These are phyloP conservation scores for Anniella stebbinsi DNA, from an alignment of 2,797 vertebrate genomes.

Conservation along the genomic window DNA sequence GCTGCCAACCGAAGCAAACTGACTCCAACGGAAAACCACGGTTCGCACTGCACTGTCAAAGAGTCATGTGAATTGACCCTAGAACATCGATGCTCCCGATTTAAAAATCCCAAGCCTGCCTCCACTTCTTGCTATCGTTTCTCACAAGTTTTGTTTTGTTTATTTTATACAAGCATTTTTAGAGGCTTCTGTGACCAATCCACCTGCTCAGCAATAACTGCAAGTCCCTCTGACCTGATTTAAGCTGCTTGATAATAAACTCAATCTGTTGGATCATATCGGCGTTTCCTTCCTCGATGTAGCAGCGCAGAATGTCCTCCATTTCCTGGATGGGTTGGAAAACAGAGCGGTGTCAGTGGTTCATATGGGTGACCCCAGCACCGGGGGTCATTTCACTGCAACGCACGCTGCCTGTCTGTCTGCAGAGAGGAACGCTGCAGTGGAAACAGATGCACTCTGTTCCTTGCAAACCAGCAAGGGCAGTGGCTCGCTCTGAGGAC, in stretches of 20 bases:
- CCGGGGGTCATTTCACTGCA: slow-evolving; percentile 16
- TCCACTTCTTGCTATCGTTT: slow-evolving; percentile 13
- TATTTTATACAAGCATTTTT: slow-evolving; percentile 31
- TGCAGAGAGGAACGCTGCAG: not conserved
- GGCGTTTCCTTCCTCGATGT: slow-evolving; percentile 90
- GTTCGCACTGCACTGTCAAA: not conserved
- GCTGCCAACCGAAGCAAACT: not conserved
- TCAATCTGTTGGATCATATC: slow-evolving; percentile 93
- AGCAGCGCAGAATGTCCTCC: slow-evolving; percentile 93
- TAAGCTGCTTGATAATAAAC: slow-evolving; percentile 94
- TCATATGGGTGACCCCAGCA: slow-evolving; percentile 27
- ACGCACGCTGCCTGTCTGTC: not conserved
- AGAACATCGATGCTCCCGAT: slow-evolving; percentile 41
- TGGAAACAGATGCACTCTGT: slow-evolving; percentile 25
- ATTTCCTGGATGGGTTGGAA: slow-evolving; percentile 83
- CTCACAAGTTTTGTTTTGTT: not conserved
- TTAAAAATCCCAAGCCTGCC: slow-evolving; percentile 23
- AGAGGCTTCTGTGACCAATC: slow-evolving; percentile 29
- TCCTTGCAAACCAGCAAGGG: not conserved
- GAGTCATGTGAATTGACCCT: not conserved
- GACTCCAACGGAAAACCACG: not conserved
- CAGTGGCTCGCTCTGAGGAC: not conserved
- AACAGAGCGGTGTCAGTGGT: slow-evolving; percentile 47
- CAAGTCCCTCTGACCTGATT: slow-evolving; percentile 84
- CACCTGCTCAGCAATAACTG: slow-evolving; percentile 47